These are phyloP conservation scores for Macaca mulatta DNA, from an alignment of 2,113 vertebrate species.

Conservation along the genomic window DNA sequence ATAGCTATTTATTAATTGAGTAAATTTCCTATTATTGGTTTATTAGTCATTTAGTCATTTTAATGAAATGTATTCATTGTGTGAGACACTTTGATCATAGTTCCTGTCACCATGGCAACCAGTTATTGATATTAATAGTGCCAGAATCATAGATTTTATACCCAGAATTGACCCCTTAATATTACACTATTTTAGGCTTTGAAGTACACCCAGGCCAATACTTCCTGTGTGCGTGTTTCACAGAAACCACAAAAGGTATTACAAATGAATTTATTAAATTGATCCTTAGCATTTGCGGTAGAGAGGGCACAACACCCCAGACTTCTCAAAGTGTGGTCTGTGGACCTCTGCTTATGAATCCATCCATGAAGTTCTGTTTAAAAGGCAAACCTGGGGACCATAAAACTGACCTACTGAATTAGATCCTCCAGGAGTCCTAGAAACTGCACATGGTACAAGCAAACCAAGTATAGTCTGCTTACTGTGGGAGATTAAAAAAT, in stretches of 20 bases:
- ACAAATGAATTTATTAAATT: background rate
- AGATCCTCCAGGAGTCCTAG: background rate
- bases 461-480: background rate
- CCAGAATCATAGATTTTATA: slow-evolving; percentile 42
- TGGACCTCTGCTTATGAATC: background rate
- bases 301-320: background rate
- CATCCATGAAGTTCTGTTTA: background rate
- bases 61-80: slow-evolving; percentile 29
- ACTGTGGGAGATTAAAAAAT: background rate
- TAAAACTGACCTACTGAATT: background rate
- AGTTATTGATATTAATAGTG: slow-evolving; percentile 27
- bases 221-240: background rate
- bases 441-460: background rate
- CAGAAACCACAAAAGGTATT: background rate
- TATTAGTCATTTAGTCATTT: slow-evolving; percentile 32
- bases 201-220: background rate
- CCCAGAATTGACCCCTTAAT: background rate
- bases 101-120: slow-evolving; percentile 41
- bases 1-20: slow-evolving; percentile 16
- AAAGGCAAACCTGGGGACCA: background rate
- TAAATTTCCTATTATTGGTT: slow-evolving; percentile 48
- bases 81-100: background rate
- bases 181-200: background rate
- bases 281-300: background rate
- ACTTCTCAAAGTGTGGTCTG: background rate